Conservation (phyloP, 2,888 invertebrate genomes). For the Drosophila limbata region DNA sequence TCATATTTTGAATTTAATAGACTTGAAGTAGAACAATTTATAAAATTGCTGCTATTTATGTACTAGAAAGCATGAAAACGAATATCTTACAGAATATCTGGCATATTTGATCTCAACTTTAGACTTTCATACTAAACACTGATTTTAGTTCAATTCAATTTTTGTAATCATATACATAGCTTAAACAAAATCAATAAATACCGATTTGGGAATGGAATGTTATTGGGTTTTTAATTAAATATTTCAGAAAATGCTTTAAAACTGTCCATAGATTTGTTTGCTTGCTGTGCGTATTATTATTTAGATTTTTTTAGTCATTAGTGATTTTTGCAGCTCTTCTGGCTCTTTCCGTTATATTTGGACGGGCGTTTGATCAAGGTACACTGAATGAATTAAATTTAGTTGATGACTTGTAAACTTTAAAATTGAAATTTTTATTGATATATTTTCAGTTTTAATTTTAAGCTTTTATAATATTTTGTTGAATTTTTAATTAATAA, state of each 20-base stretch:
- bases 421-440: too few relatives aligned
- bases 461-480: too few relatives aligned
- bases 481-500: too few relatives aligned
- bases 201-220: conserved; percentile 22
- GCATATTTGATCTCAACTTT: conserved; percentile 52
- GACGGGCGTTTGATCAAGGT: too few relatives aligned
- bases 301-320: too few relatives aligned
- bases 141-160: conserved; percentile 18
- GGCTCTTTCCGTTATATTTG: too few relatives aligned
- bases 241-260: not conserved
- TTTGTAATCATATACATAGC: conserved; percentile 16
- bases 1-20: conserved; percentile 13
- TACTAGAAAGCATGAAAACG: conserved; percentile 9
- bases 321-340: too few relatives aligned
- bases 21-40: conserved; percentile 18
- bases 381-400: too few relatives aligned
- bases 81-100: conserved; percentile 34
- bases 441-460: too few relatives aligned
- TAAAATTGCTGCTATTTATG: conserved; percentile 13
- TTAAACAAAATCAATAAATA: conserved; percentile 38
- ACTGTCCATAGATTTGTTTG: too few relatives aligned
- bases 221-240: not conserved
- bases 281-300: too few relatives aligned
- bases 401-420: too few relatives aligned
- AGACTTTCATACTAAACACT: conserved; percentile 13